phyloP scores from a whole-genome alignment of 1,140 invertebrate genomes.

The Argopecten irradians region DNA sequence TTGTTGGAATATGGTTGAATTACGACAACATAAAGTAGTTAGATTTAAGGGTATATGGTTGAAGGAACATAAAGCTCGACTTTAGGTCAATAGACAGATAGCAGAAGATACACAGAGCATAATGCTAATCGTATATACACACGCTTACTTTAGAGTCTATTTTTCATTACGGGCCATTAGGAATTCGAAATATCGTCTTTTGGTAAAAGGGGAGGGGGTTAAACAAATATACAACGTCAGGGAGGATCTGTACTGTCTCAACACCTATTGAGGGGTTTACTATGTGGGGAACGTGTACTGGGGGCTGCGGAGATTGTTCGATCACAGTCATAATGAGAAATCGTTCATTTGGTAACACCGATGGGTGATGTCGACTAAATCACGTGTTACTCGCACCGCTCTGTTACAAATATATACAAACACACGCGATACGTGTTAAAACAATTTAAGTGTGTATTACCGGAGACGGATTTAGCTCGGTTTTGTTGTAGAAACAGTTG shows the following conservation, averaged over 20 bases:
- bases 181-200: constrained; percentile 8
- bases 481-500: constrained; percentile 13
- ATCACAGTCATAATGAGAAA: no score
- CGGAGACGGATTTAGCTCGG: background rate
- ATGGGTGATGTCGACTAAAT: background rate
- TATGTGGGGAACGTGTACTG: background rate
- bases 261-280: no score
- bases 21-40: no score
- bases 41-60: no score
- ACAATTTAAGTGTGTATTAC: background rate
- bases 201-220: background rate
- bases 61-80: no score
- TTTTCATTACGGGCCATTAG: constrained; percentile 1
- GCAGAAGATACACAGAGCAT: no score
- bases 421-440: background rate
- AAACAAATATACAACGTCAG: background rate
- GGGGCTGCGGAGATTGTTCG: no score
- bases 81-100: no score
- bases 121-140: background rate
- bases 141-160: background rate
- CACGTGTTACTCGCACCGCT: background rate
- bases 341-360: background rate
- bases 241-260: background rate
- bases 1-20: no score
- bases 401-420: background rate